Conservation (phyloP, 2,888 invertebrate genomes). For the Melitaea athalia region DNA sequence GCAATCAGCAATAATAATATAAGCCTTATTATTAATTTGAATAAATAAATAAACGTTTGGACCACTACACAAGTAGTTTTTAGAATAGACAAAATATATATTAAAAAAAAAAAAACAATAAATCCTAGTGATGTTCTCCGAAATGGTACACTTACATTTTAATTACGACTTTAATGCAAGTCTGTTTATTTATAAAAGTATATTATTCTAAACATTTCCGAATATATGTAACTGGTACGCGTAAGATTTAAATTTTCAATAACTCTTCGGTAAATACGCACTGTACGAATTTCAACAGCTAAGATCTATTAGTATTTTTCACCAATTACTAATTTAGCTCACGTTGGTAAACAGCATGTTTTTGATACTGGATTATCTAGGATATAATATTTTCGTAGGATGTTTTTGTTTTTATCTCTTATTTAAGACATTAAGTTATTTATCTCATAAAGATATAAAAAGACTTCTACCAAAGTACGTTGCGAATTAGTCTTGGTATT, state of each 20-base stretch:
- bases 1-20: no score
- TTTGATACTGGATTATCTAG: no score
- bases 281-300: no score
- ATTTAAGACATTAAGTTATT: neutral
- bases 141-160: neutral
- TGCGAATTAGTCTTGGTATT: no score
- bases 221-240: conserved; percentile 4
- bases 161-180: neutral
- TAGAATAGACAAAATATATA: neutral
- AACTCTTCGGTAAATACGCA: neutral
- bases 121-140: neutral
- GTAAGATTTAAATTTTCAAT: conserved; percentile 1
- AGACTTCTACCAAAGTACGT: neutral
- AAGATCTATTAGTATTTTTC: no score
- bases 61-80: no score
- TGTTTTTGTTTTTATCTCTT: no score
- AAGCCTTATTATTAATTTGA: no score
- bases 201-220: conserved; percentile 4
- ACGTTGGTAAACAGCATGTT: no score
- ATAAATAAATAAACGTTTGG: no score
- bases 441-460: neutral
- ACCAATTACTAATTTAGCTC: no score
- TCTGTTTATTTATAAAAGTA: neutral
- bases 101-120: neutral
- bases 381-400: no score